Evolutionary conservation across 2,888 invertebrate species (phyloP), one percentile per base, ranked within the genome.

Genomic region (Arctia plantaginis): DNA sequence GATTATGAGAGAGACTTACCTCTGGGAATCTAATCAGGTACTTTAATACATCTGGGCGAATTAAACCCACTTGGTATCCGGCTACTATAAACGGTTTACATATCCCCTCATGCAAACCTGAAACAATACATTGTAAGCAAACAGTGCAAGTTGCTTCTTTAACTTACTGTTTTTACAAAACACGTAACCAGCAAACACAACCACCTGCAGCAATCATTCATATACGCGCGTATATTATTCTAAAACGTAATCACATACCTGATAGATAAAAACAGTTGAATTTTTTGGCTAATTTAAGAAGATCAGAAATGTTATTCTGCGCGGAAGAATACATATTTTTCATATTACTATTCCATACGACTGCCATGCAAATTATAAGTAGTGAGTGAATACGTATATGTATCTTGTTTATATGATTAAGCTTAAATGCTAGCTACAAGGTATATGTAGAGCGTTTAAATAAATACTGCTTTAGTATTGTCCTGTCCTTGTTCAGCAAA

Each of bases 231-330:
- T 23, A 70, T 65, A 47, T 59, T 66, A 70, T 30, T 66, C 8
- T 66, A 66, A 59, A 18, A 62, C 41, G 41, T 23, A 59, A 59
- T 35, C 72, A 88, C 86, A 80, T 90, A 98, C 98, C 98, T 96
- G 97, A 97, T 96, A 98, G 94, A 94, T 98, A 98, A 94, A 98
- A 98, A 96, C 98, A 98, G 96, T 98, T 98, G 95, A 98, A 98
- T 96, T 98, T 98, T 92, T 97, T 97, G 78, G 98, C 98, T 92
- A 98, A 96, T 95, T 97, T 97, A 89, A 98, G 95, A 89, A 98
- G 96, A 87, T 95, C 95, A 69, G 95, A 95, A 90, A 93, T 92
- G 81, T 92, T 93, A 84, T 92, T 94, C 87, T 93, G 93, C 82
- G 91, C 87, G 83, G 91, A 86, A 82, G 94, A 93, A 92, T 93